Base-by-base conservation (phyloP, 1,140 invertebrate genomes). In the Zeugodacus cucurbitae region DNA sequence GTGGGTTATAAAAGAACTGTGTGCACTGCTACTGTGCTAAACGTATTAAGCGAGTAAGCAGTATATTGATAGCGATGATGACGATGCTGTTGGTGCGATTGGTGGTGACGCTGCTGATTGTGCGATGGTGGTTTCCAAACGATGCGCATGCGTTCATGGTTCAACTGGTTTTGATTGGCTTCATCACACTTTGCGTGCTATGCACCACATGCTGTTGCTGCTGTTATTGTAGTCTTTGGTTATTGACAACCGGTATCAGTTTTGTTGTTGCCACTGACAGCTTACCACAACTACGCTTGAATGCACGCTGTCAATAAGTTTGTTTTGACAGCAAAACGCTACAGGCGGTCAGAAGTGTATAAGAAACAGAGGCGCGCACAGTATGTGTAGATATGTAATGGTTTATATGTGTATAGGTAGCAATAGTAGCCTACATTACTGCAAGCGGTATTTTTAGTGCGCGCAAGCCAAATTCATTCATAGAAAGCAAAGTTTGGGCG, bases 81-180 rank as follows among this genome's bases (percentile, higher is more conserved):
- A 48, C 26, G 41, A 82, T 48, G n/a, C 20, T 82, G 74, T n/a
- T 74, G 32, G 37, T 22, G 70, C 34, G 67, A 74, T 37, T 37
- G 67, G 41, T 20, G 58, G 6, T 62, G 58, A 26, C 67, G 67
- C 1, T 41, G 20, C 20, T 37, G 34, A 5, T 32, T 10, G 26
- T n/a, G n/a, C n/a, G 74, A 26, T 48, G 74, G n/a, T 82, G 41
- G 26, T 82, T 44, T 48, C 7, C 74, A 48, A 48, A 26, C 11
- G 74, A 26, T n/a, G 74, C 74, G 74, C 74, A 48, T 82, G 74
- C 41, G 44, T 82, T 82, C 26, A 82, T 82, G 74, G 41, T 82
- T 82, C 41, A 82, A 82, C 74, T 82, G 74, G 74, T 82, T 82
- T 82, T 82, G 74, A 82, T 82, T 82, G 74, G 74, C 74, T 48